Evolutionary conservation across 2,888 invertebrate genomes (phyloP).

Genomic region (Sesia apiformis): DNA sequence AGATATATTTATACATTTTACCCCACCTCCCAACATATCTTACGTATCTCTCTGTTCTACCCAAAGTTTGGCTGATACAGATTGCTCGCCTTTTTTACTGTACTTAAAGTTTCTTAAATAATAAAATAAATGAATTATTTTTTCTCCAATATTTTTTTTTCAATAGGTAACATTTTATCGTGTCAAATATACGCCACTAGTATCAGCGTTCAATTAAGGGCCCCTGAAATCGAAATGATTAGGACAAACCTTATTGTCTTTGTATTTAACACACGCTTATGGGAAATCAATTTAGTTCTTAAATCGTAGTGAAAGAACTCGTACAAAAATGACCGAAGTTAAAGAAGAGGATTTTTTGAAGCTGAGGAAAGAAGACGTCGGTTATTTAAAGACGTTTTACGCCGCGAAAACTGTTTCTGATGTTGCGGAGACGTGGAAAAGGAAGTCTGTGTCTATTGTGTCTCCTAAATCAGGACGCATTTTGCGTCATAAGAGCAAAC

Average conservation of each 20-base stretch:
- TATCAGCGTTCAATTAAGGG: background rate
- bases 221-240: slow-evolving; percentile 6
- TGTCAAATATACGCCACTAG: no score
- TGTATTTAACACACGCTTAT: background rate
- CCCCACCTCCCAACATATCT: no score
- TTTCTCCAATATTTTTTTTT: no score
- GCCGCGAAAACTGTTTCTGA: slow-evolving; percentile 20
- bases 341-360: slow-evolving; percentile 35
- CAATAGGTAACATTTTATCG: no score
- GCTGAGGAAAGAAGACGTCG: slow-evolving; percentile 40
- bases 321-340: slow-evolving; percentile 39
- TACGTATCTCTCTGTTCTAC: no score
- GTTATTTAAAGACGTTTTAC: slow-evolving; percentile 35
- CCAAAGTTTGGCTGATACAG: no score
- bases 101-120: no score
- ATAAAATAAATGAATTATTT: no score
- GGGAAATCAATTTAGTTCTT: slow-evolving; percentile 9
- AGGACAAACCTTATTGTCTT: slow-evolving; percentile 1
- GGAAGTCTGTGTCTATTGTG: slow-evolving; percentile 48
- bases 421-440: slow-evolving; percentile 39
- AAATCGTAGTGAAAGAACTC: slow-evolving; percentile 2
- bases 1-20: no score
- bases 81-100: no score
- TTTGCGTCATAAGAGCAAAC: slow-evolving; percentile 21
- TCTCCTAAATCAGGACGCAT: slow-evolving; percentile 51